Conservation (phyloP, 2,797 vertebrate genomes). For the Mormyrus proboscirostris region DNA sequence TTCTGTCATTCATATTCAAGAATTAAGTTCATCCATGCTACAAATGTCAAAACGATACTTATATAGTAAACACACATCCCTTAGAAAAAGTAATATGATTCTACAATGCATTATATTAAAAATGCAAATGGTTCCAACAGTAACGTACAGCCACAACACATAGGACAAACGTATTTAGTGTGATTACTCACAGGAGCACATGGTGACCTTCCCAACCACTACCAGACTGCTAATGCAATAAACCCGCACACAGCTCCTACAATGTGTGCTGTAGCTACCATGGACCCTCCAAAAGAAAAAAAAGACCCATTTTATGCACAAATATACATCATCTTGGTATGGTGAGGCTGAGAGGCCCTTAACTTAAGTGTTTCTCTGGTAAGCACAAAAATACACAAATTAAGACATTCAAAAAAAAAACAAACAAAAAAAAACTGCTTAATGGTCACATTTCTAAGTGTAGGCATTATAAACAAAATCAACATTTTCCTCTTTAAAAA, state of each 20-base stretch:
- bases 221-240: neutral
- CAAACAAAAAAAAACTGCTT: neutral
- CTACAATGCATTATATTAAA: neutral
- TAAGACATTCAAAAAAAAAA: neutral
- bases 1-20: slow-evolving; percentile 4
- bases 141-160: neutral
- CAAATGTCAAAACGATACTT: slow-evolving; percentile 9
- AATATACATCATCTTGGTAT: neutral
- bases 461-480: neutral
- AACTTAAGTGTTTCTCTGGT: neutral
- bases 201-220: neutral
- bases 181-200: slow-evolving; percentile 2
- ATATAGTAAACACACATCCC: slow-evolving; percentile 5
- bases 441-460: neutral
- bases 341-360: neutral
- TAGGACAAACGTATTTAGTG: slow-evolving; percentile 12
- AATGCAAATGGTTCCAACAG: slow-evolving; percentile 1
- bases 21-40: slow-evolving; percentile 2
- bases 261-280: neutral
- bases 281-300: neutral
- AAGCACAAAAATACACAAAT: neutral
- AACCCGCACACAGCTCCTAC: neutral
- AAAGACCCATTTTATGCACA: neutral
- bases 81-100: slow-evolving; percentile 13
- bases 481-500: neutral